Evolutionary conservation across 2,888 invertebrate genomes (phyloP).

Genomic region (Zygaena filipendulae): DNA sequence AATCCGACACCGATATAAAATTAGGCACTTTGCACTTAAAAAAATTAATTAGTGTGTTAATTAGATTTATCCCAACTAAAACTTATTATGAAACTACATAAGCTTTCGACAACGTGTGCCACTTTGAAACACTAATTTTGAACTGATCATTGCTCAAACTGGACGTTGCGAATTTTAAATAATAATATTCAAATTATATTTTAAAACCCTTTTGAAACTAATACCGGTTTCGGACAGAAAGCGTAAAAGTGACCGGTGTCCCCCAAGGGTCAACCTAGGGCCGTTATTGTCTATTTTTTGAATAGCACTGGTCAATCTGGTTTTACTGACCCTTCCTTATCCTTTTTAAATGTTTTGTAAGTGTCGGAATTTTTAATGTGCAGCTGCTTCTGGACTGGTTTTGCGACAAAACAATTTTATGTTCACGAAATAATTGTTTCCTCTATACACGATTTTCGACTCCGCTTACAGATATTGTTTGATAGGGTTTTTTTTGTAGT

Average conservation of each 20-base stretch:
- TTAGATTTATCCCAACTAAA: too few species aligned
- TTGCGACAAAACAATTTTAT: slow-evolving; percentile 17
- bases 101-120: slow-evolving; percentile 18
- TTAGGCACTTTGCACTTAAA: too few species aligned
- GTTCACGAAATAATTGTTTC: too few species aligned
- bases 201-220: slow-evolving; percentile 37
- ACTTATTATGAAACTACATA: slow-evolving; percentile 24
- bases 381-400: slow-evolving; percentile 49
- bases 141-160: slow-evolving; percentile 43
- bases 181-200: slow-evolving; percentile 39
- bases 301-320: slow-evolving; percentile 62
- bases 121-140: slow-evolving; percentile 31
- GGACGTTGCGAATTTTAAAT: slow-evolving; percentile 25
- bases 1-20: too few species aligned
- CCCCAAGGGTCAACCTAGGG: slow-evolving; percentile 52
- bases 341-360: slow-evolving; percentile 40
- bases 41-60: too few species aligned
- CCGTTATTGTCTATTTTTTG: slow-evolving; percentile 50
- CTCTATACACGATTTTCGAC: too few species aligned
- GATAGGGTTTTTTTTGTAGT: too few species aligned
- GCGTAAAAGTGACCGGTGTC: slow-evolving; percentile 51
- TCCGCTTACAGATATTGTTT: too few species aligned
- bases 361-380: slow-evolving; percentile 28
- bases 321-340: slow-evolving; percentile 60
- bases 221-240: slow-evolving; percentile 46